Evolutionary conservation across 2,888 invertebrate genomes (phyloP).

Genomic region (Aricia artaxerxes): DNA sequence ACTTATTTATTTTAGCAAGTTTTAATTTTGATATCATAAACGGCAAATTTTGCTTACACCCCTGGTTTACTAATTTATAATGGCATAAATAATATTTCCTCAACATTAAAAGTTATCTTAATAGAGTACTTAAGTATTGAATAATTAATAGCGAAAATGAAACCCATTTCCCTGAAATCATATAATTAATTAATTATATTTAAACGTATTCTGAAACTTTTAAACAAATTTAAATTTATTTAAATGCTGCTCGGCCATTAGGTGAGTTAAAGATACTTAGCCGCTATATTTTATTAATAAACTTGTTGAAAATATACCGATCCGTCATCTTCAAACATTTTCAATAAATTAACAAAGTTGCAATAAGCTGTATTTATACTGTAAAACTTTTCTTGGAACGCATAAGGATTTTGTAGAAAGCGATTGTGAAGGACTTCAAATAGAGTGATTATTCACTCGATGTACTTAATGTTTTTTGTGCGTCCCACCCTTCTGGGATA

Average conservation of each 20-base stretch:
- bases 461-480: too few relatives aligned
- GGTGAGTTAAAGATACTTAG: conserved; percentile 8
- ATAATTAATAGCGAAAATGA: conserved; percentile 19
- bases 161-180: background rate
- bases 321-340: conserved; percentile 6
- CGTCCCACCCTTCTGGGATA: too few relatives aligned
- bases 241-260: conserved; percentile 41
- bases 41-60: background rate
- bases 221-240: conserved; percentile 56
- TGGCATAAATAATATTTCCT: background rate
- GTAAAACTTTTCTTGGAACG: background rate
- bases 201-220: conserved; percentile 36
- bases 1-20: too few relatives aligned
- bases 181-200: conserved; percentile 10
- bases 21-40: too few relatives aligned
- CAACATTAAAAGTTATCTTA: background rate
- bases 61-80: background rate
- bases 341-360: background rate
- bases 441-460: too few relatives aligned
- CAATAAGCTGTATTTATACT: background rate
- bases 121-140: conserved; percentile 11
- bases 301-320: conserved; percentile 17
- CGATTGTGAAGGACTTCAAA: too few relatives aligned
- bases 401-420: too few relatives aligned
- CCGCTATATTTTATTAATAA: conserved; percentile 24